Evolutionary conservation across 1,140 invertebrate species (phyloP).

Genomic region (Apolygus lucorum): DNA sequence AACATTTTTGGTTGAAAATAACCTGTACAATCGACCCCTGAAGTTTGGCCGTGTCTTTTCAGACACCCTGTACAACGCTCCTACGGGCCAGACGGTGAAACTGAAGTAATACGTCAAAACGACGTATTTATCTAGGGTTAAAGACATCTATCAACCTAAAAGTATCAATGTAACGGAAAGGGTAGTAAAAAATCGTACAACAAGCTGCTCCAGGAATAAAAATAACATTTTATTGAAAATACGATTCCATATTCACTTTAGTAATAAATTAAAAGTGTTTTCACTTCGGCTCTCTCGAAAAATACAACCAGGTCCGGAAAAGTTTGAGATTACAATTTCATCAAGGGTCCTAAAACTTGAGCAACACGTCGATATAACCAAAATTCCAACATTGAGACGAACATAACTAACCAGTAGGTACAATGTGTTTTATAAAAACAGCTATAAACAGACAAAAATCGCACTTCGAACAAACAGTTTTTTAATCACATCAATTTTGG

Average conservation of each 20-base stretch:
- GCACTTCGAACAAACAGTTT: neutral
- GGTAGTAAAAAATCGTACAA: too few relatives aligned
- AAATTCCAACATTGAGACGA: too few relatives aligned
- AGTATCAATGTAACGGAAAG: too few relatives aligned
- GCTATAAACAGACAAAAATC: neutral
- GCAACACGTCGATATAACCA: neutral
- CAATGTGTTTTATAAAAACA: neutral
- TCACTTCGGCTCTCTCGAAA: neutral
- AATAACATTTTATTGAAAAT: constrained; percentile 17
- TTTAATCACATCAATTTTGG: neutral
- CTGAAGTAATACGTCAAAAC: too few relatives aligned
- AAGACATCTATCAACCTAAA: too few relatives aligned
- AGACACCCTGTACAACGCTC: too few relatives aligned
- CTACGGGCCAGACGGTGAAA: too few relatives aligned
- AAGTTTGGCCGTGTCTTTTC: too few relatives aligned
- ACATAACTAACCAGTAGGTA: too few relatives aligned
- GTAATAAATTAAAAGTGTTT: constrained; percentile 11
- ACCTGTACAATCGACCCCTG: too few relatives aligned
- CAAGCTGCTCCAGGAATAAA: neutral
- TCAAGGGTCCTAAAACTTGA: neutral
- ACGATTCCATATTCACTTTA: constrained; percentile 1
- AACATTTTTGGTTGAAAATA: too few relatives aligned
- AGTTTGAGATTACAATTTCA: neutral
- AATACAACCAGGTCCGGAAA: neutral
- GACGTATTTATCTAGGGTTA: too few relatives aligned